Conservation (phyloP, 2,797 vertebrate genomes). For the Scyliorhinus canicula region DNA sequence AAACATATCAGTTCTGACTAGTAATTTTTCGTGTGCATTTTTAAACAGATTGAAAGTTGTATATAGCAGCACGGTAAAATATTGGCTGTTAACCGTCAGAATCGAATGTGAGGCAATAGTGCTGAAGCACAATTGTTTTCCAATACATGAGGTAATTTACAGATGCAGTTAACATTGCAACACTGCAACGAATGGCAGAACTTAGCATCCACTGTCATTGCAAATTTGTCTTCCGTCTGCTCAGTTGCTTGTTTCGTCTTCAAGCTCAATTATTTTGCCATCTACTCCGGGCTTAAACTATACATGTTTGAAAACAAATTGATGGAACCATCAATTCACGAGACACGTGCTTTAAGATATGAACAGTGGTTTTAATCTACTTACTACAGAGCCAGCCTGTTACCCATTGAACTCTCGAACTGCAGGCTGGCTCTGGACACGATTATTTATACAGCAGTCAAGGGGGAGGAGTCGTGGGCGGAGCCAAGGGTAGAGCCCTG, state of each 20-base stretch:
- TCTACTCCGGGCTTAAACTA: conserved; percentile 10
- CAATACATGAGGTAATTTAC: conserved; percentile 57
- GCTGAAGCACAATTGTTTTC: conserved; percentile 45
- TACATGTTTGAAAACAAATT: background rate
- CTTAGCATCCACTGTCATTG: background rate
- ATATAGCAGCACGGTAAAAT: conserved; percentile 48
- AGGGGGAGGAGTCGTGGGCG: no score
- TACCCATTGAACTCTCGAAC: no score
- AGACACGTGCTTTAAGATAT: no score
- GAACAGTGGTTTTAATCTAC: no score
- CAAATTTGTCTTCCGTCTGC: conserved; percentile 1
- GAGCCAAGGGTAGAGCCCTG: no score
- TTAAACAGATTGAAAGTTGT: conserved; percentile 43
- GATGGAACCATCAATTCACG: no score
- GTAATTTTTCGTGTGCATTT: conserved; percentile 9
- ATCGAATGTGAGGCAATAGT: conserved; percentile 44
- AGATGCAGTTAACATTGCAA: conserved; percentile 39
- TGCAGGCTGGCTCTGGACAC: no score
- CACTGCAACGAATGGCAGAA: conserved; percentile 9
- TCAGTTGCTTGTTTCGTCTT: conserved; percentile 9
- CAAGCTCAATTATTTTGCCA: background rate
- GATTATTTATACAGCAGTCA: no score
- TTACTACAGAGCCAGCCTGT: no score
- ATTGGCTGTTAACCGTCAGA: conserved; percentile 45
- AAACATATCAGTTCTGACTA: background rate